A percentile compares a stretch with the other conserved stretches of the same genome.
phyloP scores from a whole-genome alignment of 2,113 vertebrate genomes.

The Elephantulus edwardii region DNA sequence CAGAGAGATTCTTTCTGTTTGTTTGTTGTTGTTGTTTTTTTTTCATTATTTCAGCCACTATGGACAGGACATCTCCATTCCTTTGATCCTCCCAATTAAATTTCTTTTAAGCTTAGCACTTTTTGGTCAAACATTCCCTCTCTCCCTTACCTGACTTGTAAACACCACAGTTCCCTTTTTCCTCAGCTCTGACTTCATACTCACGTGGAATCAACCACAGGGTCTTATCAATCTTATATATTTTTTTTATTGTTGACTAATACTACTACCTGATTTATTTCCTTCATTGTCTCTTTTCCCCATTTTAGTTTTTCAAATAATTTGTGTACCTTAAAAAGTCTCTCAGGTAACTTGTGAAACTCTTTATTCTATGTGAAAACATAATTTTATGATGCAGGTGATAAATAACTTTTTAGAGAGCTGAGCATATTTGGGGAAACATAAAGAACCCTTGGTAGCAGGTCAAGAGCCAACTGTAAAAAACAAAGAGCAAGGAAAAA shows the following conservation, averaged over 20 bases:
- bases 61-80: no score
- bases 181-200: neutral
- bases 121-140: neutral
- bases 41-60: neutral
- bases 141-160: neutral
- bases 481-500: no score
- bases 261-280: neutral
- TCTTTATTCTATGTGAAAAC: neutral
- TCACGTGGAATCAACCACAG: neutral
- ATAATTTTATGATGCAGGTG: neutral
- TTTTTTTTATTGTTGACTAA: neutral
- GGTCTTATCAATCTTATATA: neutral
- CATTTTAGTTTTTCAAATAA: neutral
- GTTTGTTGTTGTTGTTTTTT: neutral
- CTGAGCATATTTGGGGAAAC: neutral
- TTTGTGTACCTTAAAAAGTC: neutral
- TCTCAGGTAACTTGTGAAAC: neutral
- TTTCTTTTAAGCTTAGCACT: neutral
- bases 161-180: neutral
- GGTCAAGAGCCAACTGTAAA: no score
- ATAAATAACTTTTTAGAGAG: neutral
- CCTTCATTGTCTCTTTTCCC: neutral
- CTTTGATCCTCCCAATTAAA: neutral
- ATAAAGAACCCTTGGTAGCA: fast-evolving
- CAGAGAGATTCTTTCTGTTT: neutral